phyloP scores from a whole-genome alignment of 2,113 vertebrate species.

The Oryctolagus cuniculus region mOryCun1.1 NC_091445.1:61272001-61272500 shows the following conservation, averaged over 20 bases:
- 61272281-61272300: not conserved
- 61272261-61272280: not conserved
- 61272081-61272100: not conserved
- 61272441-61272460: not conserved
- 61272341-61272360: not conserved
- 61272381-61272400: not conserved
- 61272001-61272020: not conserved
- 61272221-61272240: not conserved
- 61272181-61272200: not conserved
- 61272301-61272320: conserved; percentile 5
- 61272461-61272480: not conserved
- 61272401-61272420: not conserved
- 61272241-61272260: not conserved
- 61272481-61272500: conserved; percentile 12
- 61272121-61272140: not conserved
- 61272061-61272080: not conserved
- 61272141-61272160: not conserved
- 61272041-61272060: not conserved
- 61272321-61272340: not conserved
- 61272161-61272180: not conserved
- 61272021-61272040: not conserved
- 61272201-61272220: not conserved
- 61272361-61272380: not conserved
- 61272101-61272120: not conserved
- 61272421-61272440: not conserved